phyloP scores from a whole-genome alignment of 2,888 invertebrate genomes.

The Oxyscelio sp. region DNA sequence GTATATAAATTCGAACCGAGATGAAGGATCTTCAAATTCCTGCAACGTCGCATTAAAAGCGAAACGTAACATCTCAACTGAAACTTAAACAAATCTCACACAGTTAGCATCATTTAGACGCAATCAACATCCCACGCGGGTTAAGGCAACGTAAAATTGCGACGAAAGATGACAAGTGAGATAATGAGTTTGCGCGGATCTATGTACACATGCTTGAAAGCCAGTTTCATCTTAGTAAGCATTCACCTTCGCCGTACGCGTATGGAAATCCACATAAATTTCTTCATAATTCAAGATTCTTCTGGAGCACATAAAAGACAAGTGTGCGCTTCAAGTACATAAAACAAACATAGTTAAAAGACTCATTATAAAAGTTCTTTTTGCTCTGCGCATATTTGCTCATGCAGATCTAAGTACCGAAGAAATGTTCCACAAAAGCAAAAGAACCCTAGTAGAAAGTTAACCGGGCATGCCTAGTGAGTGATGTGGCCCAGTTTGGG shows the following conservation, averaged over 20 bases:
- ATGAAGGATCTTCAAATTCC: too few relatives aligned
- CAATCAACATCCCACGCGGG: conserved; percentile 55
- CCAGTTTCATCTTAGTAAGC: conserved; percentile 44
- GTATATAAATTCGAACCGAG: too few relatives aligned
- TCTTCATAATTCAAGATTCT: conserved; percentile 85
- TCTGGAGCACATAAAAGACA: conserved; percentile 85
- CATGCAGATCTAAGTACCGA: too few relatives aligned
- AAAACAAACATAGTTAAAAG: conserved; percentile 39
- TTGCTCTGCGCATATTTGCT: too few relatives aligned
- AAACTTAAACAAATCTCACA: background rate
- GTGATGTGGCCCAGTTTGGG: too few relatives aligned
- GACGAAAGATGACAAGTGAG: conserved; percentile 71
- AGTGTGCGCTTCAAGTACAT: conserved; percentile 84
- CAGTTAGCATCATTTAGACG: conserved; percentile 34
- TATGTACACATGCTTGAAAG: conserved; percentile 40
- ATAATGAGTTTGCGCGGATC: conserved; percentile 72
- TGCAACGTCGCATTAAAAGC: background rate
- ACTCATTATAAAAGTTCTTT: too few relatives aligned
- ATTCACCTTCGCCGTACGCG: conserved; percentile 57
- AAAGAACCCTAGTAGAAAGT: too few relatives aligned
- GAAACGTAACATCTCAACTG: conserved; percentile 1
- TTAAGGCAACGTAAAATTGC: conserved; percentile 55
- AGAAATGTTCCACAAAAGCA: too few relatives aligned
- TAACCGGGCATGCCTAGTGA: too few relatives aligned
- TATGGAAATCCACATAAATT: conserved; percentile 65